Percentiles rank a stretch among this genome's conserved stretches.
These are phyloP conservation scores for Tubulanus polymorphus DNA, from an alignment of 2,888 invertebrate genomes.

Conservation along the genomic window DNA sequence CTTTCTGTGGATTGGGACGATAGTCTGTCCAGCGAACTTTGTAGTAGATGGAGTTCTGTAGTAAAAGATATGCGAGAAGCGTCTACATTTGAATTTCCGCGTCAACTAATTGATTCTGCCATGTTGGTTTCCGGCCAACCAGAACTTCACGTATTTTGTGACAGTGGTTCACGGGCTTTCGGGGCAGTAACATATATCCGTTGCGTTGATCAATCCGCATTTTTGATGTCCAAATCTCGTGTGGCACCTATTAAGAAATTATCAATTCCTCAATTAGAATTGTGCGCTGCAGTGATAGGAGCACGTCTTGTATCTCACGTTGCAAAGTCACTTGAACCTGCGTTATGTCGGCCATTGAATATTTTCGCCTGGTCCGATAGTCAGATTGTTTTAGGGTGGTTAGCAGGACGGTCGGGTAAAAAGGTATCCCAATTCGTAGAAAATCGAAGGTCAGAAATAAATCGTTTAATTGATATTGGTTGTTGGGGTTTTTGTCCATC, in stretches of 20 bases:
- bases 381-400: too few relatives aligned
- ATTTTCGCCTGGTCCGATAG: too few relatives aligned
- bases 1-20: slow-evolving; percentile 1
- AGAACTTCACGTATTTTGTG: background rate
- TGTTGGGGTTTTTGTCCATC: too few relatives aligned
- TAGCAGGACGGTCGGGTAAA: too few relatives aligned
- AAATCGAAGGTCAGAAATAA: too few relatives aligned
- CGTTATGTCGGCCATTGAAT: too few relatives aligned
- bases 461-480: too few relatives aligned
- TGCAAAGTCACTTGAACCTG: background rate
- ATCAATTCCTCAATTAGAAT: background rate
- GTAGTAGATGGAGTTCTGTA: background rate
- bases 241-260: background rate
- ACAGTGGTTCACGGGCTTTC: background rate
- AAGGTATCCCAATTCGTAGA: too few relatives aligned
- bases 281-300: background rate
- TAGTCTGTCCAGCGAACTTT: background rate
- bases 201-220: background rate
- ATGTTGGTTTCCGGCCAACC: background rate
- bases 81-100: background rate
- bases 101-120: background rate
- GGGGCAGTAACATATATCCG: background rate
- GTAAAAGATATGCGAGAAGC: background rate
- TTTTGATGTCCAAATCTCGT: background rate
- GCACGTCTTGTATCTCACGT: background rate